These are phyloP conservation scores for Adela reaumurella DNA, from an alignment of 2,888 invertebrate genomes.

Conservation along the genomic window DNA sequence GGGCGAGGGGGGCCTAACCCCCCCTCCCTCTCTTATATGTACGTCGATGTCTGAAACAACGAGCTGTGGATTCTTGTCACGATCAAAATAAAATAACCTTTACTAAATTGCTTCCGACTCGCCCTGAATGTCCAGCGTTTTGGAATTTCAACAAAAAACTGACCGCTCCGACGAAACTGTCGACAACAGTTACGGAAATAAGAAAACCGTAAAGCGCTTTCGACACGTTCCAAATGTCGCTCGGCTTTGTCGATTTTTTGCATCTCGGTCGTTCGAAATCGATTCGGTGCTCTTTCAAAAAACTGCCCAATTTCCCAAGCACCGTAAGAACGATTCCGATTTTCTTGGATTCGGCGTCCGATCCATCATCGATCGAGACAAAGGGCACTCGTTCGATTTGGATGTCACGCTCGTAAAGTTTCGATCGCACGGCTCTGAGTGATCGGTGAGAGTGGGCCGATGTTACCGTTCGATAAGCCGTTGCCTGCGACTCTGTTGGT, in stretches of 20 bases:
- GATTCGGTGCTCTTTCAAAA: neutral
- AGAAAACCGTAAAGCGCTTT: neutral
- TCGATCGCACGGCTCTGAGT: too few species aligned
- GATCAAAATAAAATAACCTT: neutral
- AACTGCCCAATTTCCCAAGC: neutral
- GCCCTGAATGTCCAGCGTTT: neutral
- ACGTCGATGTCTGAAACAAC: too few species aligned
- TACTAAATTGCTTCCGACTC: neutral
- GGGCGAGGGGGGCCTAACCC: too few species aligned
- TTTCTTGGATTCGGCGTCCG: neutral
- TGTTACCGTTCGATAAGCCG: too few species aligned
- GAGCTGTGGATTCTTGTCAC: too few species aligned
- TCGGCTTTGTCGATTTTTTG: neutral
- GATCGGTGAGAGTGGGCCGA: too few species aligned
- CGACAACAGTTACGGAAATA: neutral
- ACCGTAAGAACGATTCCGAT: neutral
- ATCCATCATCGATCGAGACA: neutral
- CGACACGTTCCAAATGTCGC: neutral
- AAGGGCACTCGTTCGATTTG: neutral
- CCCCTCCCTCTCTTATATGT: too few species aligned
- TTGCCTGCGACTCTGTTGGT: too few species aligned
- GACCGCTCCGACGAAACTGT: neutral
- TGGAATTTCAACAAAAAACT: neutral
- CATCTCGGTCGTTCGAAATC: neutral
- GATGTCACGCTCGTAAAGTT: neutral